A percentile compares a stretch with the other conserved stretches of the same genome.
Evolutionary conservation across 2,888 invertebrate species (phyloP).

Genomic region (Esperia sulphurella): DNA sequence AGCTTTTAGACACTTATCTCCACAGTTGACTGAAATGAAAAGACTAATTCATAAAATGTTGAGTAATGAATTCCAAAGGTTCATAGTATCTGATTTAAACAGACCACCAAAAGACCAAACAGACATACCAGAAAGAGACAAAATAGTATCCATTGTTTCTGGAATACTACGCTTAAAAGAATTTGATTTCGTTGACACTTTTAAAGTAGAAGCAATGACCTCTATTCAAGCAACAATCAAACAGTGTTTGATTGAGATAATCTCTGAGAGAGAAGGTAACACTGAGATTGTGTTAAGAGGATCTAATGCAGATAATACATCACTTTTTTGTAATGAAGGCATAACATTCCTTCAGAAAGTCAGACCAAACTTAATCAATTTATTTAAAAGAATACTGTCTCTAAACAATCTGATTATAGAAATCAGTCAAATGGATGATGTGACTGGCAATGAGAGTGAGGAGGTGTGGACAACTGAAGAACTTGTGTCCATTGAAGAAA

Average conservation of each 20-base stretch:
- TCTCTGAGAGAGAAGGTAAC: slow-evolving; percentile 65
- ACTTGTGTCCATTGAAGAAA: slow-evolving; percentile 82
- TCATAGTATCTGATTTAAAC: slow-evolving; percentile 94
- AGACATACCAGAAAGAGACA: slow-evolving; percentile 89
- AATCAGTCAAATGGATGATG: slow-evolving; percentile 81
- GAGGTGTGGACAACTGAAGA: slow-evolving; percentile 85
- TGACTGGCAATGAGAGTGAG: slow-evolving; percentile 81
- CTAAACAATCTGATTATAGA: slow-evolving; percentile 88
- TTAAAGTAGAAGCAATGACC: slow-evolving; percentile 93
- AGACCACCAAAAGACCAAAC: slow-evolving; percentile 82
- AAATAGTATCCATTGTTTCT: slow-evolving; percentile 91
- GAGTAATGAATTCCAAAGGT: slow-evolving; percentile 94
- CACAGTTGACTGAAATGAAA: slow-evolving; percentile 97
- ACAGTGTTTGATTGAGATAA: slow-evolving; percentile 89
- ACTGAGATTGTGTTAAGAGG: slow-evolving; percentile 70
- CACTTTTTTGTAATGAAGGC: slow-evolving; percentile 84
- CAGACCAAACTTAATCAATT: slow-evolving; percentile 81
- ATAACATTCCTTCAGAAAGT: slow-evolving; percentile 83
- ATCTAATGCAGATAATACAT: slow-evolving; percentile 61
- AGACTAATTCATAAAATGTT: slow-evolving; percentile 98
- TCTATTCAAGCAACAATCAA: slow-evolving; percentile 93
- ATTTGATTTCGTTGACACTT: slow-evolving; percentile 91
- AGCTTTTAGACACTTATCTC: slow-evolving; percentile 96
- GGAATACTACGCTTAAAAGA: slow-evolving; percentile 93
- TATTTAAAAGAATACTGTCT: slow-evolving; percentile 86